These are phyloP conservation scores for Acanthococcus lagerstroemiae DNA, from an alignment of 2,888 invertebrate species.

Conservation along the genomic window DNA sequence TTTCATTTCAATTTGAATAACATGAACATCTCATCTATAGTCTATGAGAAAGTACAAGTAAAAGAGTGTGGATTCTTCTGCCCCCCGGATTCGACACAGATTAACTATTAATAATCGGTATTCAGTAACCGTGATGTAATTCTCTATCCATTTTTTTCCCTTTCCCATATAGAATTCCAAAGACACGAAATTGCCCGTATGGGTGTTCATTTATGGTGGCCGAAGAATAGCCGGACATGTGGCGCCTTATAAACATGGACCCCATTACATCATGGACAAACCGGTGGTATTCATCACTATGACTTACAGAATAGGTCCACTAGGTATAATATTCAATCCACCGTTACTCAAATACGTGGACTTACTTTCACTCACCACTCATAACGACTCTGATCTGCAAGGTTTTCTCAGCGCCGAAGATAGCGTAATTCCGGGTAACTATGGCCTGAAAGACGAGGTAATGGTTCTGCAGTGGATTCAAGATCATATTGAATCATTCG, in stretches of 20 bases:
- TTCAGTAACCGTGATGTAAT: no score
- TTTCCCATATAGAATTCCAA: background rate
- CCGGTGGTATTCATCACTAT: conserved; percentile 44
- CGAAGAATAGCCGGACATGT: conserved; percentile 52
- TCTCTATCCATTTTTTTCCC: no score
- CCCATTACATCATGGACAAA: conserved; percentile 52
- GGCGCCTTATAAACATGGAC: conserved; percentile 43
- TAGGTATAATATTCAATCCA: conserved; percentile 44
- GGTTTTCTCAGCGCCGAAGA: conserved; percentile 33
- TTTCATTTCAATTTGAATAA: no score
- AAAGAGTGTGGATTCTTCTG: no score
- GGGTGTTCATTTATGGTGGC: conserved; percentile 48
- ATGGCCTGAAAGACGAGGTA: conserved; percentile 33
- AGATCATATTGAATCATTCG: conserved; percentile 28
- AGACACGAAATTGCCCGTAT: conserved; percentile 40
- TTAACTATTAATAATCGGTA: no score
- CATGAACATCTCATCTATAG: no score
- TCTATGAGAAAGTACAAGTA: no score
- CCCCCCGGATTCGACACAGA: no score
- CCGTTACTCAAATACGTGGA: no score
- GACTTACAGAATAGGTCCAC: conserved; percentile 41
- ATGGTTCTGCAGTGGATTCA: conserved; percentile 31
- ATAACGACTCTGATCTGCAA: no score
- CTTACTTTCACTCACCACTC: no score
- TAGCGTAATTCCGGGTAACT: conserved; percentile 29